A percentile compares a stretch with the other conserved stretches of the same genome.
These are phyloP conservation scores for Thera britannica DNA, from an alignment of 2,888 invertebrate species.

Conservation along the genomic window DNA sequence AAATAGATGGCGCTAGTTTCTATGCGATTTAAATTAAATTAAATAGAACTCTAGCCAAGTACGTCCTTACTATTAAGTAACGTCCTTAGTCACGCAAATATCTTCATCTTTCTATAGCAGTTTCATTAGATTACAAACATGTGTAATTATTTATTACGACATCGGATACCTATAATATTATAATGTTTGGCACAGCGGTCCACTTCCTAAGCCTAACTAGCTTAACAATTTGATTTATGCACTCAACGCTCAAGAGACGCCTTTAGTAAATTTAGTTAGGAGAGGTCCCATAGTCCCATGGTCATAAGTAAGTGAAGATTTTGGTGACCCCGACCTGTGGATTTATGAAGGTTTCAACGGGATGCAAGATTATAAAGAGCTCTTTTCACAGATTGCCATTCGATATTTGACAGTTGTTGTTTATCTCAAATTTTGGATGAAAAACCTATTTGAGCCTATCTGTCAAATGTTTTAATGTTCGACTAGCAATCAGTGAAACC, in stretches of 20 bases:
- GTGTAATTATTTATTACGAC: slow-evolving; percentile 14
- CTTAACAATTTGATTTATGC: slow-evolving; percentile 3
- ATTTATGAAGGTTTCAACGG: too few relatives aligned
- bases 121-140: slow-evolving; percentile 36
- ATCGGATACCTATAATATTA: not conserved
- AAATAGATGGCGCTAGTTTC: not conserved
- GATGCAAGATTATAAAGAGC: too few relatives aligned
- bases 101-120: slow-evolving; percentile 11
- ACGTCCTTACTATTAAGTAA: not conserved
- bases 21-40: not conserved
- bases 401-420: too few relatives aligned
- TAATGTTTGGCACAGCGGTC: not conserved
- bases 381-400: too few relatives aligned
- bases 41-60: not conserved
- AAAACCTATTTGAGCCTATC: too few relatives aligned
- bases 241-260: not conserved
- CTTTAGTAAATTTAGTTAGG: slow-evolving; percentile 4
- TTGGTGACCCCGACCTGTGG: not conserved
- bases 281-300: slow-evolving; percentile 1
- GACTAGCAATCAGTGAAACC: not conserved
- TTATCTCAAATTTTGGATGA: too few relatives aligned
- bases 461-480: too few relatives aligned
- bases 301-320: not conserved
- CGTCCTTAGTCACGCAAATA: slow-evolving; percentile 17
- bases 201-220: not conserved